A percentile compares a stretch with the other conserved stretches of the same genome.
Evolutionary conservation across 2,113 vertebrate genomes (phyloP).

Genomic region (Mungos mungo): DNA sequence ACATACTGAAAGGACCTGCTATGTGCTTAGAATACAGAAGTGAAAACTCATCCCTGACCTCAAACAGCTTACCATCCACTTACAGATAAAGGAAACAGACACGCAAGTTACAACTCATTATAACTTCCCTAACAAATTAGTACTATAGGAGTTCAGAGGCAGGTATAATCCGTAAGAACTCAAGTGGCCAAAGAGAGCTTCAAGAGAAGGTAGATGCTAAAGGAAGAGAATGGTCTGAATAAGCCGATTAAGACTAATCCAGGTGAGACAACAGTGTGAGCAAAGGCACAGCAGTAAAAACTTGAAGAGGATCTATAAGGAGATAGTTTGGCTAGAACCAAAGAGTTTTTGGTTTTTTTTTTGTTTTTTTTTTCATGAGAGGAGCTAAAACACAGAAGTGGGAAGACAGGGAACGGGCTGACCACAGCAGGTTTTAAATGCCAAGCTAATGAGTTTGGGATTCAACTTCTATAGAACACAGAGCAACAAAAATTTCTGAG

Average conservation of each 20-base stretch:
- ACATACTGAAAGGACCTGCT: background rate
- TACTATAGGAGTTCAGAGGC: background rate
- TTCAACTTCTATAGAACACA: background rate
- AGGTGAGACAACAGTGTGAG: background rate
- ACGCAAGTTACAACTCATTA: background rate
- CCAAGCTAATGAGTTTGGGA: background rate
- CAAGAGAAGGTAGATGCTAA: background rate
- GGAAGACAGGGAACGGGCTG: slow-evolving; percentile 9
- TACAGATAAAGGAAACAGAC: background rate
- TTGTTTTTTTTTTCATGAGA: background rate
- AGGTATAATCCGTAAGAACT: slow-evolving; percentile 15
- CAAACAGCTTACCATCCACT: background rate
- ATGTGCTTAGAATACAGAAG: background rate
- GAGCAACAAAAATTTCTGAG: background rate
- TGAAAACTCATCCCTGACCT: slow-evolving; percentile 19
- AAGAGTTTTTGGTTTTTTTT: background rate
- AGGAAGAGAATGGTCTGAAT: background rate
- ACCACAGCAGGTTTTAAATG: background rate
- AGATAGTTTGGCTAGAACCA: background rate
- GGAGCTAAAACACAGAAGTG: background rate
- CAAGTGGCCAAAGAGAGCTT: background rate
- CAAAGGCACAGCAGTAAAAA: background rate
- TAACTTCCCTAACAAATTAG: background rate
- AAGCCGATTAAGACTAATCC: background rate
- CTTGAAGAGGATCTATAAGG: background rate